Evolutionary conservation across 2,888 invertebrate genomes (phyloP), one percentile per base, ranked within the genome.

Genomic region (Esperia sulphurella): DNA sequence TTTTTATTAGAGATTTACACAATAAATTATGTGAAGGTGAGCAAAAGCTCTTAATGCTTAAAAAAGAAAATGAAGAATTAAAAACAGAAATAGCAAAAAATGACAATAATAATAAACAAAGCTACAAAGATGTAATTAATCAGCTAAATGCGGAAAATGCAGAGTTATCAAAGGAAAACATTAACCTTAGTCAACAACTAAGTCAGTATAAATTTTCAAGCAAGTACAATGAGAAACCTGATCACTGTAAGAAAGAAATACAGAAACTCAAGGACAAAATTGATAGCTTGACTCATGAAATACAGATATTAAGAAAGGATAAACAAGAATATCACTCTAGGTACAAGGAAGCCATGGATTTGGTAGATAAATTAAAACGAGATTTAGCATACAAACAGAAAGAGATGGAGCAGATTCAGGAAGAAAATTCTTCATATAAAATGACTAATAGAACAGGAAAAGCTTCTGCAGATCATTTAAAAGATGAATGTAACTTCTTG

Each of bases 371-470:
- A 60, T 63, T 87, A 48, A 88, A 82, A 71, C 73, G 76, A 63
- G 85, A 89, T 68, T 67, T 90, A 53, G 61, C 76, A 41, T 68
- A 68, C 52, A 90, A 86, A 68, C 86, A 87, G 49, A 80, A 73
- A 61, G 79, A 85, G 68, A 71, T 85, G 53, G 86, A 86, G 55
- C 75, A 80, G 44, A 65, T 89, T 49, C 79, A 85, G 60, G 84
- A 85, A 61, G 89, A 90, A 75, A 90, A 88, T 63, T 71, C 68
- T 61, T 85, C 87, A 43, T 88, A 83, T 56, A 88, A 85, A 73
- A 80, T 83, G 77, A 83, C 83, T 12, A 76, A 77, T 54, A 69
- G 79, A 67, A 84, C 77, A 62, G 85, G 83, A 7, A 85, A 79
- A 67, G 88, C 85, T 48, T 88, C 87, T 51, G 68, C 75, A 50